These are phyloP conservation scores for Bufo gargarizans DNA, from an alignment of 2,113 vertebrate genomes.

Conservation along the genomic window DNA sequence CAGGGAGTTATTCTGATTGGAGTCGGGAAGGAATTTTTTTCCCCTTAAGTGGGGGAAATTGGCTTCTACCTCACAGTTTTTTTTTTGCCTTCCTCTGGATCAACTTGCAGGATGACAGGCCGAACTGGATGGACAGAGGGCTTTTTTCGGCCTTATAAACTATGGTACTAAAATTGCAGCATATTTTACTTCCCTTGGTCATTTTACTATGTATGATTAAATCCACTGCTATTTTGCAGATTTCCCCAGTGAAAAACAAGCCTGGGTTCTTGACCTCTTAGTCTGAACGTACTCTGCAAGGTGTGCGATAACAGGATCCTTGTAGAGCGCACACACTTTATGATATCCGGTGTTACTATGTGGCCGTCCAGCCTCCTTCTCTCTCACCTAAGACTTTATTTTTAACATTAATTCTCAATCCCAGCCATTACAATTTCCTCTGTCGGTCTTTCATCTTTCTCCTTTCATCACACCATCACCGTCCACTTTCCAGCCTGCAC, in stretches of 20 bases:
- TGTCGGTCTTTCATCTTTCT: not conserved
- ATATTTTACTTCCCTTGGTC: too few species aligned
- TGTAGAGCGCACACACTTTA: not conserved
- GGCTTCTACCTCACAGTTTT: too few species aligned
- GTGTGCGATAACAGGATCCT: not conserved
- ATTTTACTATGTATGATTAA: too few species aligned
- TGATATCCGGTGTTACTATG: not conserved
- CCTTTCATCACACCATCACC: constrained; percentile 13
- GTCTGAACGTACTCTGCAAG: not conserved
- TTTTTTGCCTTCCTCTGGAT: too few species aligned
- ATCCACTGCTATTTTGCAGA: too few species aligned
- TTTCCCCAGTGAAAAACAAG: not conserved
- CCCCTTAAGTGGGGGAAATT: too few species aligned
- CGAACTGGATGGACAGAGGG: too few species aligned
- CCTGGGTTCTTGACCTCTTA: not conserved
- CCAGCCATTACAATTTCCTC: constrained; percentile 24
- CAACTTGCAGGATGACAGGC: too few species aligned
- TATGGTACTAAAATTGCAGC: too few species aligned
- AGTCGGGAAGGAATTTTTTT: too few species aligned
- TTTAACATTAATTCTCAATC: not conserved
- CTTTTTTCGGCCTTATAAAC: too few species aligned
- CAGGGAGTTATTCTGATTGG: too few species aligned
- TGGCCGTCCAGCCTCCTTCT: not conserved
- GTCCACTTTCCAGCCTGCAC: not conserved
- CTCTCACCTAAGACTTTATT: not conserved